These are phyloP conservation scores for Drosophila helvetica DNA, from an alignment of 2,888 invertebrate genomes.

Conservation along the genomic window DNA sequence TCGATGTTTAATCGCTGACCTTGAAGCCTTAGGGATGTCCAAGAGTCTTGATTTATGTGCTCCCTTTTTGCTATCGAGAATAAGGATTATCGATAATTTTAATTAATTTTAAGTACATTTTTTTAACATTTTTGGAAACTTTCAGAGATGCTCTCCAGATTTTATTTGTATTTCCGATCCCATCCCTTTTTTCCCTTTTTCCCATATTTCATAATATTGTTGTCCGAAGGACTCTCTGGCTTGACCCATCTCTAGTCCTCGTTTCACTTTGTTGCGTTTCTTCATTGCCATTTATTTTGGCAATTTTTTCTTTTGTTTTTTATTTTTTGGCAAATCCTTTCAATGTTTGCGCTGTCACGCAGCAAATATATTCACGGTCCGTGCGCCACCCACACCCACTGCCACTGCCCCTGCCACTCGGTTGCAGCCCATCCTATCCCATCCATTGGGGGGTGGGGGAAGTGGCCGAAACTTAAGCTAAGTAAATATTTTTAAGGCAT, in stretches of 20 bases:
- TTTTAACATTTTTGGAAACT: neutral
- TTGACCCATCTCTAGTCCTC: slow-evolving; percentile 14
- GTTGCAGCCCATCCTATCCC: slow-evolving; percentile 5
- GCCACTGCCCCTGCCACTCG: slow-evolving; percentile 22
- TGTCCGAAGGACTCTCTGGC: neutral
- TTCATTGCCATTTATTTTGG: slow-evolving; percentile 50
- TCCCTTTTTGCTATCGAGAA: too few species aligned
- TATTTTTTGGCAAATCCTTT: slow-evolving; percentile 80
- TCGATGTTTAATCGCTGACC: too few species aligned
- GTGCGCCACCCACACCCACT: slow-evolving; percentile 1
- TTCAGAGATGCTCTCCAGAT: neutral
- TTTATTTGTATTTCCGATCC: neutral
- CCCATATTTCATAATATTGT: neutral
- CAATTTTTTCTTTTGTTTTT: slow-evolving; percentile 11
- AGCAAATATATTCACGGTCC: slow-evolving; percentile 70
- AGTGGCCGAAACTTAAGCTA: slow-evolving; percentile 53
- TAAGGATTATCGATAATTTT: too few species aligned
- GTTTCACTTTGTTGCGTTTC: slow-evolving; percentile 13
- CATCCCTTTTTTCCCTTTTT: neutral
- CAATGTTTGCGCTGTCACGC: slow-evolving; percentile 83
- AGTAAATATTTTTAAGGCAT: slow-evolving; percentile 79
- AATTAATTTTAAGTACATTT: too few species aligned
- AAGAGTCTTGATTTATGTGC: too few species aligned
- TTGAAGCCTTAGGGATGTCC: too few species aligned
- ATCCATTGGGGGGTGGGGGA: slow-evolving; percentile 19